Base-by-base conservation (phyloP, 2,113 vertebrate species). In the Todiramphus chloris region DNA sequence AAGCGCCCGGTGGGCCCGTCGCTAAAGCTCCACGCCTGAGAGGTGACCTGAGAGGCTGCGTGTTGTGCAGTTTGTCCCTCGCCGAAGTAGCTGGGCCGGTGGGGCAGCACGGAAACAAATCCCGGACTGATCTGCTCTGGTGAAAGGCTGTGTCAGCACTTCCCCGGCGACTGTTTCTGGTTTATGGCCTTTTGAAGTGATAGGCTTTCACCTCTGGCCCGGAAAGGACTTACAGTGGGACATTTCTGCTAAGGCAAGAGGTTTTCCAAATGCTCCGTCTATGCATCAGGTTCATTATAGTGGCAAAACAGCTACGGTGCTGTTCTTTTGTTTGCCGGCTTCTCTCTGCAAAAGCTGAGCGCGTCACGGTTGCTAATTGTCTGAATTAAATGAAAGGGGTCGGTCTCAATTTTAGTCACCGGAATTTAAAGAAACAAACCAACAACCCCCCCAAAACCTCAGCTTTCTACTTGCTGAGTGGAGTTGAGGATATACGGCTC, bases 291-390 rank as follows among this genome's bases (percentile, higher is more conserved):
- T 69, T 93, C 92, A 68, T 67, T 51, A 30, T 8, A 78, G 89
- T 62, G 95, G 91, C 87, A 94, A 94, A 96, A 96, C 56, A 63
- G 90, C 93, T 87, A 87, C 87, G 0, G 77, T 44, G 96, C 90
- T 89, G 14, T 95, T 94, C 93, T 97, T 95, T 96, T 97, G 96
- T 97, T 74, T 70, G 87, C 28, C 5, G 10, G 92, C 92, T 97
- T 95, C 96, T 53, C 95, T 48, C 56, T 31, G 33, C 53, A 92
- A 95, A 94, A 76, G 83, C 89, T 8, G 15, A 88, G 58, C 67
- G 2, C 73, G 9, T 72, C 59, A 5, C 12, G 5, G 33, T 60
- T 63, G 39, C 53, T 48, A 60, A 28, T 43, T 11, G 44, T 55
- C 39, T 66, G 89, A 41, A 39, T 88, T 24, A 86, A 91, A 80